Conservation (phyloP, 1,140 invertebrate species). For the Trichonephila clavipes region DNA sequence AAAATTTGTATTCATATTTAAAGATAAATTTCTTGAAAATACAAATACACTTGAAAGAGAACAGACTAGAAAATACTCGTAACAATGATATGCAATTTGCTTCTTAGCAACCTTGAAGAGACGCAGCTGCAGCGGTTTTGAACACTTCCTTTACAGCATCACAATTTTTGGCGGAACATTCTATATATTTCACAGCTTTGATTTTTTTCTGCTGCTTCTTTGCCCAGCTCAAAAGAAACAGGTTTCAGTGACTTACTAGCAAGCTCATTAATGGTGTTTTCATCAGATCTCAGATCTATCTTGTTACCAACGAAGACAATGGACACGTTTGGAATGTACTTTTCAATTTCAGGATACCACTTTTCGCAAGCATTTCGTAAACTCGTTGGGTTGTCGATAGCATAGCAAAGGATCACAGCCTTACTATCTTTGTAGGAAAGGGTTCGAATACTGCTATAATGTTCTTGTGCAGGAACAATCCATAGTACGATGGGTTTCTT, state of each 20-base stretch:
- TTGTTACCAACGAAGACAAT: constrained; percentile 62
- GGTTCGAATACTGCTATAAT: constrained; percentile 36
- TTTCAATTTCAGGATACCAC: constrained; percentile 32
- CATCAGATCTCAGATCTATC: background rate
- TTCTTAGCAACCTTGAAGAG: background rate
- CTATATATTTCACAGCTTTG: constrained; percentile 21
- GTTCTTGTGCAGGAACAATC: constrained; percentile 6
- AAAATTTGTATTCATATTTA: background rate
- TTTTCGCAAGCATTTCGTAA: background rate
- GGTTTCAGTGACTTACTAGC: constrained; percentile 87
- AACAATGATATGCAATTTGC: background rate
- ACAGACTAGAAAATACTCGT: background rate
- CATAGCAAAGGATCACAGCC: constrained; percentile 50
- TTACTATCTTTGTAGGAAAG: constrained; percentile 22
- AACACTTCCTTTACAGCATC: constrained; percentile 36
- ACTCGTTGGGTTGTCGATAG: constrained; percentile 29
- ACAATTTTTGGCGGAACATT: constrained; percentile 48
- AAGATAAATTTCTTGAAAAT: background rate
- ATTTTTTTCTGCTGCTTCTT: constrained; percentile 32
- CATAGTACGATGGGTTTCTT: constrained; percentile 19
- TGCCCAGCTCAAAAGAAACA: background rate
- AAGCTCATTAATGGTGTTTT: background rate
- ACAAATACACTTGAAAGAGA: background rate
- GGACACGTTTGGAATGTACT: constrained; percentile 15
- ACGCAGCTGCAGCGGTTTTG: constrained; percentile 15